Evolutionary conservation across 2,797 vertebrate genomes (phyloP).

Genomic region (Manis crassicaudata): DNA sequence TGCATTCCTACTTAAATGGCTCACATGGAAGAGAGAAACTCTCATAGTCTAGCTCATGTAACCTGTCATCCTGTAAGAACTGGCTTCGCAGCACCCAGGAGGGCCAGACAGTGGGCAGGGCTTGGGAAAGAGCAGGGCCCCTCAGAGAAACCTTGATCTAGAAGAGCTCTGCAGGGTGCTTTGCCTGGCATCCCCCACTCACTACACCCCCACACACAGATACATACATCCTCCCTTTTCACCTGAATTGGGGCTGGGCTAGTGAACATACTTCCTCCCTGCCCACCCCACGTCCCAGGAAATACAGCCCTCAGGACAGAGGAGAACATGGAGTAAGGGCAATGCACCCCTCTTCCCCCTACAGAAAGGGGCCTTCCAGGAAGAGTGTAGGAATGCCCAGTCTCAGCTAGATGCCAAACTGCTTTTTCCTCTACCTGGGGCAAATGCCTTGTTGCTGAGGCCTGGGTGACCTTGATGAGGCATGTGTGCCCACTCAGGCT

Average conservation of each 20-base stretch:
- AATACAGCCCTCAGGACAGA: not conserved
- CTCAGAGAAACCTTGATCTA: slow-evolving; percentile 18
- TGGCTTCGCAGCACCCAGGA: not conserved
- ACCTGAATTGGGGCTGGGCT: not conserved
- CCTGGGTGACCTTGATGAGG: not conserved
- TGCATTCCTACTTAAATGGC: slow-evolving; percentile 30
- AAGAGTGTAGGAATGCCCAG: not conserved
- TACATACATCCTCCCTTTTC: not conserved
- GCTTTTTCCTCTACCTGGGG: not conserved
- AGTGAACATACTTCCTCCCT: not conserved
- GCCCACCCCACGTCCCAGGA: not conserved
- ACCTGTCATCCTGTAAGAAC: not conserved
- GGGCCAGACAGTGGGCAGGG: not conserved
- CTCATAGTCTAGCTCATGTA: not conserved
- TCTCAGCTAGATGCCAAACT: not conserved
- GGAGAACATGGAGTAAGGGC: not conserved
- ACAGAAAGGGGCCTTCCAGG: not conserved
- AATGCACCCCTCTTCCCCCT: not conserved
- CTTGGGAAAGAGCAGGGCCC: not conserved
- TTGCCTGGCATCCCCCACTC: not conserved
- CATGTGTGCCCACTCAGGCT: not conserved
- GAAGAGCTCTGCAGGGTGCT: not conserved
- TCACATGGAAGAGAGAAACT: not conserved
- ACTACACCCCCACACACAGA: not conserved
- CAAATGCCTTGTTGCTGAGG: not conserved